Percentiles rank a stretch among this genome's conserved stretches.
These are phyloP conservation scores for Sebastes wilsoni DNA, from an alignment of 2,797 vertebrate species.

Conservation along the genomic window DNA sequence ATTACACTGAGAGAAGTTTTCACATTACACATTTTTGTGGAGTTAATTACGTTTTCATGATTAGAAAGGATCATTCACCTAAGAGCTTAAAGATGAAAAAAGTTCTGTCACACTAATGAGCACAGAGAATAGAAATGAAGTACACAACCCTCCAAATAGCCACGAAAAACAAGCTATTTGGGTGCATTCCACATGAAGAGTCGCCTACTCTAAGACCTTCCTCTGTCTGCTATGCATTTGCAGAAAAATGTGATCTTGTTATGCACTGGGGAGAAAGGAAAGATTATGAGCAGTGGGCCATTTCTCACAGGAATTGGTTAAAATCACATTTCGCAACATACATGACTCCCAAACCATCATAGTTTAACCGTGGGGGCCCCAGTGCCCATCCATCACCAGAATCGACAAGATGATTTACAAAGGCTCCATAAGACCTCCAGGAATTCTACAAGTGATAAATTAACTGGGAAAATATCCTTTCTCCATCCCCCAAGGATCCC, in stretches of 20 bases:
- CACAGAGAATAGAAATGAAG: conserved; percentile 15
- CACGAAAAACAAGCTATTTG: conserved; percentile 4
- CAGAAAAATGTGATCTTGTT: conserved; percentile 7
- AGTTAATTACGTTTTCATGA: conserved; percentile 37
- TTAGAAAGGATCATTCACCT: conserved; percentile 27
- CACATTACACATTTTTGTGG: conserved; percentile 20
- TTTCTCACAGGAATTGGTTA: conserved; percentile 47
- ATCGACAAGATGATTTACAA: conserved; percentile 65
- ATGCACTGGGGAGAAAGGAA: background rate
- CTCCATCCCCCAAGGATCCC: conserved; percentile 21
- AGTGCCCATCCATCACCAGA: conserved; percentile 64
- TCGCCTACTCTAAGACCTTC: background rate
- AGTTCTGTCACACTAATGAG: conserved; percentile 23
- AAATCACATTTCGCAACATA: conserved; percentile 50
- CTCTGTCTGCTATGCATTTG: conserved; percentile 21
- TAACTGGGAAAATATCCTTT: conserved; percentile 48
- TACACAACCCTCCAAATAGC: conserved; percentile 3
- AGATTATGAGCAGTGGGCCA: conserved; percentile 31
- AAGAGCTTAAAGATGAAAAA: conserved; percentile 9
- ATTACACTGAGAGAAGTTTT: conserved; percentile 21
- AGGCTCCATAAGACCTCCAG: conserved; percentile 46
- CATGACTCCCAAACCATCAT: conserved; percentile 51
- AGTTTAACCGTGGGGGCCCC: conserved; percentile 44
- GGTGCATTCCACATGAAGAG: conserved; percentile 2
- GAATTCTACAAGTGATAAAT: conserved; percentile 66